Evolutionary conservation across 1,140 invertebrate genomes (phyloP), one percentile per base, ranked within the genome.

Genomic region (Drosophila gunungcola): DNA sequence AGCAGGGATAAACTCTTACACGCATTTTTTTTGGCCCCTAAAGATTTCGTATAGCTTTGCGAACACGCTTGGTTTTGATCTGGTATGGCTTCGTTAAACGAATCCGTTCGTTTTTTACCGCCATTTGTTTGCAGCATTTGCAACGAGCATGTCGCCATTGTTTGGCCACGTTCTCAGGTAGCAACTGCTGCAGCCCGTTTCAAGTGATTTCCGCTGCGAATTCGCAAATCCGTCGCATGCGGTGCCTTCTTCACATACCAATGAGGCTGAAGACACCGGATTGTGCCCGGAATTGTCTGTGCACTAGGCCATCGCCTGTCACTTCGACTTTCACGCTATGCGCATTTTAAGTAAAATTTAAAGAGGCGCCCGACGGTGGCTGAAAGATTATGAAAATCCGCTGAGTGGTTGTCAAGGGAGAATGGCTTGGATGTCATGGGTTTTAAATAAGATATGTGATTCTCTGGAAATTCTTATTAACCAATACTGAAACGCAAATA

Each of bases 301-400:
- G 57, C 60, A 54, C 52, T 74, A 57, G 60, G 43, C 55, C 55
- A 62, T 46, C 52, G 54, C 56, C 48, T 48, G 54, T 49, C 58
- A 65, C 48, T 74, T 70, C 9, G n/a, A 62, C 25, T 36, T 46
- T 61, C 69, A 78, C 78, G 78, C 74, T 75, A 38, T 72, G 49
- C 78, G 82, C 49, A 86, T 85, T 86, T 82, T 68, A 82, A 86
- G 74, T 48, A 70, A 54, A 68, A 72, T 78, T 68, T 65, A 78
- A 70, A 63, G 52, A 29, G 41, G 6, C 13, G 13, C 36, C 45
- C 21, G 55, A 32, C n/a, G 34, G 6, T 13, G 60, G 32, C 39
- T 34, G 36, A 11, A 38, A 51, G 57, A 63, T 60, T 73, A 73
- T 52, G 54, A 57, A 72, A 72, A 72, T 52, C 65, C 68, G 56